phyloP scores from a whole-genome alignment of 2,797 vertebrate species.

The Coracias cyanogaster region DNA sequence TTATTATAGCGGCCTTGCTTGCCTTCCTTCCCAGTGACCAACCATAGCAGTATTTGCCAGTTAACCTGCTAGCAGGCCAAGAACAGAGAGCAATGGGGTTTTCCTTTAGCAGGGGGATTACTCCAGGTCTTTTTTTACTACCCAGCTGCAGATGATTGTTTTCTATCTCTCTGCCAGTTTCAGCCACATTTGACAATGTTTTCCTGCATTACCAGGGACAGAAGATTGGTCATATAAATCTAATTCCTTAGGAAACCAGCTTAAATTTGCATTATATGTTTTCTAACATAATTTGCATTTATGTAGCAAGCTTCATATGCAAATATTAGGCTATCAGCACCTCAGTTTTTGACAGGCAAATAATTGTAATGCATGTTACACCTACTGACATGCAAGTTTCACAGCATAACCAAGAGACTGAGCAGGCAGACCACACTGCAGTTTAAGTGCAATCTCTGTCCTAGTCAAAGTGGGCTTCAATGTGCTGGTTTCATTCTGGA shows the following conservation, averaged over 20 bases:
- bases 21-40: background rate
- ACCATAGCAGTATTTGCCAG: background rate
- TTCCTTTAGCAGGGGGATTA: background rate
- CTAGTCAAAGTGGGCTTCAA: background rate
- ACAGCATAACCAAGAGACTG: background rate
- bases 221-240: background rate
- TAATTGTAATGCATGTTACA: background rate
- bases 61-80: background rate
- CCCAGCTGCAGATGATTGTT: background rate
- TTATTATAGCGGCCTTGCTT: background rate
- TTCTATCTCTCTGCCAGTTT: background rate
- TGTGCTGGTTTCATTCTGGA: background rate
- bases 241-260: background rate
- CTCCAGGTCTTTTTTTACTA: background rate
- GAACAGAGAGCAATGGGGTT: background rate
- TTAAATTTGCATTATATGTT: conserved; percentile 36
- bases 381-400: background rate
- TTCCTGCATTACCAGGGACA: background rate
- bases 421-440: background rate
- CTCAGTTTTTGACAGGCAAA: conserved; percentile 23
- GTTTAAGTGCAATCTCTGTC: background rate
- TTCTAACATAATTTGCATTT: conserved; percentile 15
- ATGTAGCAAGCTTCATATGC: background rate
- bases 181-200: background rate
- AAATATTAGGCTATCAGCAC: background rate